Evolutionary conservation across 2,888 invertebrate species (phyloP).

Genomic region (Agonum fuliginosum): DNA sequence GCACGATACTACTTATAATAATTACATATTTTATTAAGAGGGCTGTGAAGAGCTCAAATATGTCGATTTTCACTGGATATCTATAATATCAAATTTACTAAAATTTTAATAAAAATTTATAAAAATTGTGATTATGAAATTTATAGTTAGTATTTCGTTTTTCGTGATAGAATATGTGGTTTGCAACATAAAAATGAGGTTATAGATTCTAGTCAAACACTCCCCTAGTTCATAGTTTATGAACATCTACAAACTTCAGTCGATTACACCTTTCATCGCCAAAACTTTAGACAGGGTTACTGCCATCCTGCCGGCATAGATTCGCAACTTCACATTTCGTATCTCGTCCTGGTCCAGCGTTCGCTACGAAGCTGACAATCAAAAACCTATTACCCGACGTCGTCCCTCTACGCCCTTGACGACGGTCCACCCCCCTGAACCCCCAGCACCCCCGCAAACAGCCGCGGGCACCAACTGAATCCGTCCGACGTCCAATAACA

Average conservation of each 20-base stretch:
- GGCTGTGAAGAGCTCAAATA: too few relatives aligned
- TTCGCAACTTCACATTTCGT: constrained; percentile 19
- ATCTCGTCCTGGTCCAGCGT: too few relatives aligned
- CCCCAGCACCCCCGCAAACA: neutral
- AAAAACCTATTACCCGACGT: constrained; percentile 54
- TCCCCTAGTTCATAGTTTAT: neutral
- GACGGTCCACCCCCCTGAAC: constrained; percentile 18
- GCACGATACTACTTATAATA: too few relatives aligned
- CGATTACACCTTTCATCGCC: constrained; percentile 13
- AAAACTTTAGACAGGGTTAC: constrained; percentile 26
- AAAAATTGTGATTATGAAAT: too few relatives aligned
- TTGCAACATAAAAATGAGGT: neutral
- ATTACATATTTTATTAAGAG: too few relatives aligned
- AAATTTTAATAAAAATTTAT: too few relatives aligned
- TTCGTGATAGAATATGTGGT: neutral
- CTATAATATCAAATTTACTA: too few relatives aligned
- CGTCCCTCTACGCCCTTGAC: constrained; percentile 42
- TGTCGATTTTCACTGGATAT: too few relatives aligned
- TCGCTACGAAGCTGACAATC: constrained; percentile 46
- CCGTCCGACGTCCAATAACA: constrained; percentile 45
- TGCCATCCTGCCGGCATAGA: neutral
- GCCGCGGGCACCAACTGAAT: neutral
- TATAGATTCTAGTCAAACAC: neutral
- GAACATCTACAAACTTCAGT: neutral
- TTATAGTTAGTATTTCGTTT: too few relatives aligned